Base-by-base conservation (phyloP, 2,113 vertebrate species). In the Phainopepla nitens region DNA sequence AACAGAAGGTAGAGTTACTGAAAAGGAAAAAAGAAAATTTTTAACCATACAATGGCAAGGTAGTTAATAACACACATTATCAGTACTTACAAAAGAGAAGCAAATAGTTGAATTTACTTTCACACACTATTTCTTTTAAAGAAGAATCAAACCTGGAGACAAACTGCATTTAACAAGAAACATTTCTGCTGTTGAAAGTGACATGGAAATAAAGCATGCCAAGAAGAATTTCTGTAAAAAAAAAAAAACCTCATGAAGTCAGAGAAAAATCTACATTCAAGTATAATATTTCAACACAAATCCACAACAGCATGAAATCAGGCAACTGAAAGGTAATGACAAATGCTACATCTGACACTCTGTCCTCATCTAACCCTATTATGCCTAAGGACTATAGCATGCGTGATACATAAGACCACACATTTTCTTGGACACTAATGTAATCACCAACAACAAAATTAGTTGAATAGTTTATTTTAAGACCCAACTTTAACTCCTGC, bases 11-110 rank as follows among this genome's bases (percentile, higher is more conserved):
- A 75, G 51, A 86, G 93, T 54, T 93, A 88, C 87, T 66, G 85
- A 93, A 91, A 6, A 91, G 20, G 42, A 35, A 84, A 95, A 93
- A 71, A 79, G 80, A 35, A 39, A 9, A 72, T 36, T 80, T 87
- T 66, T 82, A 87, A 31, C 69, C 5, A 28, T 49, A 86, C 56
- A 56, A 64, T 45, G 39, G 24, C 41, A 78, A 87, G 41, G 14
- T 77, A 96, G 96, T 96, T 94, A 95, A 94, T 94, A 97, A 87
- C 61, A 87, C 36, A 64, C 11, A 69, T 65, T 88, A 95, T 14
- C 64, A 47, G 33, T 71, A 82, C 42, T 94, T 84, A 73, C 15
- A 78, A 96, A 97, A 96, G 50, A 73, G 82, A 96, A 96, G 80
- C 11, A 77, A 96, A 95, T 6, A 71, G 25, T 13, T 69, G 83